Conservation (phyloP, 2,888 invertebrate species). For the Craniophora ligustri region DNA sequence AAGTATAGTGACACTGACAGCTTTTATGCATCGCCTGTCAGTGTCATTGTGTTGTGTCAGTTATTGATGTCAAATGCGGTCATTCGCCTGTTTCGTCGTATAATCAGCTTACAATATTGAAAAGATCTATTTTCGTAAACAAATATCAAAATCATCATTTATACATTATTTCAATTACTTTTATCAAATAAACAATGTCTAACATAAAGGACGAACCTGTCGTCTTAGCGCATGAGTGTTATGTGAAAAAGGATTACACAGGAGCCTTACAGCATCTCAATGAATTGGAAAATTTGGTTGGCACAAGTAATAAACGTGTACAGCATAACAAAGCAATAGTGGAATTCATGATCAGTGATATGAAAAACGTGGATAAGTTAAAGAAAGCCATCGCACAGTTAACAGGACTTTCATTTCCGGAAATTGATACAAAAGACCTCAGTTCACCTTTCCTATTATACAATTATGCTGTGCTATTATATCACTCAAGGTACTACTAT, state of each 20-base stretch:
- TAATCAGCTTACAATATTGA: constrained; percentile 16
- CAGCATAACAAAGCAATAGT: constrained; percentile 95
- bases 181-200: constrained; percentile 62
- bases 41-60: background rate
- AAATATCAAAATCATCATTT: constrained; percentile 26
- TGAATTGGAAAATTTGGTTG: constrained; percentile 89
- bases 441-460: constrained; percentile 88
- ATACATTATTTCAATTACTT: constrained; percentile 14
- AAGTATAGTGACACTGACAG: too few species aligned
- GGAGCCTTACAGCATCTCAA: constrained; percentile 89
- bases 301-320: constrained; percentile 92
- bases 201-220: constrained; percentile 87
- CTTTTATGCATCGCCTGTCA: too few species aligned
- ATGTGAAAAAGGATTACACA: constrained; percentile 90
- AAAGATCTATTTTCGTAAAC: constrained; percentile 43
- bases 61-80: constrained; percentile 14
- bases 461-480: constrained; percentile 94
- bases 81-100: background rate
- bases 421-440: constrained; percentile 76
- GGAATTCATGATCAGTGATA: constrained; percentile 93
- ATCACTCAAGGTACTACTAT: constrained; percentile 93
- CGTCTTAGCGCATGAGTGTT: constrained; percentile 89
- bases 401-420: constrained; percentile 85
- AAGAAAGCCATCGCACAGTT: constrained; percentile 90
- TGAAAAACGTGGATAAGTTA: constrained; percentile 92